phyloP scores from a whole-genome alignment of 1,140 invertebrate species.

The Saccostrea cuccullata region DNA sequence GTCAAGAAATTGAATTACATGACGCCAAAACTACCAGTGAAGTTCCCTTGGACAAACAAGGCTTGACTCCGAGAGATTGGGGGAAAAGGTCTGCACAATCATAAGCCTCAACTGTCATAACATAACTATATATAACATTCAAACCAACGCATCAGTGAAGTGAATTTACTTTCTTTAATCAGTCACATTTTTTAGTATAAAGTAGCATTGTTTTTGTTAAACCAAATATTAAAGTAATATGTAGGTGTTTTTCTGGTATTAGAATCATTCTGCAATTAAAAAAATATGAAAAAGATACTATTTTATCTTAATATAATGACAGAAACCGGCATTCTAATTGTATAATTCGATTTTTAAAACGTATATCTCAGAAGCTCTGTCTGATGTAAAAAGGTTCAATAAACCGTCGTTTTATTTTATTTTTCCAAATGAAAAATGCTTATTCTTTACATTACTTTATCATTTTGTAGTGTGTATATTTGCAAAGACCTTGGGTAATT shows the following conservation, averaged over 20 bases:
- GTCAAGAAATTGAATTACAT: background rate
- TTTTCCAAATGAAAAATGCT: no score
- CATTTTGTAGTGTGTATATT: no score
- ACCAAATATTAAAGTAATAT: background rate
- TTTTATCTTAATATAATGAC: no score
- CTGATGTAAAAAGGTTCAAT: no score
- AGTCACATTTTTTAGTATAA: background rate
- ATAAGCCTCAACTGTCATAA: background rate
- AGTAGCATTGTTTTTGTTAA: background rate
- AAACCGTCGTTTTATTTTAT: no score
- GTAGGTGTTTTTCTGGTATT: background rate
- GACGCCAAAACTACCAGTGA: background rate
- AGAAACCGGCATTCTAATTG: no score
- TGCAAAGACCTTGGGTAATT: no score
- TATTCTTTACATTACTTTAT: no score
- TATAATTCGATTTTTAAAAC: no score
- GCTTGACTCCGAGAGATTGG: background rate
- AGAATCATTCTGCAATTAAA: no score
- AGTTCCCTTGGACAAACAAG: background rate
- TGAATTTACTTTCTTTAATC: background rate
- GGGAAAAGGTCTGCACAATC: background rate
- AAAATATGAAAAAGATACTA: no score
- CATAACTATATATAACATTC: background rate
- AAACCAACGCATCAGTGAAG: constrained; percentile 1
- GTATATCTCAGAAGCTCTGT: no score